A percentile compares a stretch with the other conserved stretches of the same genome.
Conservation (phyloP, 1,140 invertebrate genomes). For the Dufourea novaeangliae region DNA sequence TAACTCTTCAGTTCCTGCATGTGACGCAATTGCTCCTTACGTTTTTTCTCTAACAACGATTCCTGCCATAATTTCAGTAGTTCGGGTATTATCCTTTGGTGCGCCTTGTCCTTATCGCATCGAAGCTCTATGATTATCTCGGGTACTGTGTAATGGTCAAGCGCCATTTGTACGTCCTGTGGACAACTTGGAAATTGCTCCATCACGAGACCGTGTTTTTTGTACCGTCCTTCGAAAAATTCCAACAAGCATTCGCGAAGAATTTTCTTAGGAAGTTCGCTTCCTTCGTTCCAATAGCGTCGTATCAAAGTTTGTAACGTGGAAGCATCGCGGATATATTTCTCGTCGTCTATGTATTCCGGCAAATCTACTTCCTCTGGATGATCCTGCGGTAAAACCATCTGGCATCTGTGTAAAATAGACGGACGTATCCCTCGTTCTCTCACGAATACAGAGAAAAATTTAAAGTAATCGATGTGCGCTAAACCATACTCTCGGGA, state of each 20-base stretch:
- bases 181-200: constrained; percentile 82
- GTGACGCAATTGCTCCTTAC: constrained; percentile 64
- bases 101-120: constrained; percentile 68
- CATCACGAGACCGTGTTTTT: constrained; percentile 80
- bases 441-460: constrained; percentile 63
- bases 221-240: constrained; percentile 78
- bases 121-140: constrained; percentile 82
- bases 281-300: constrained; percentile 78
- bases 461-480: constrained; percentile 79
- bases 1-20: constrained; percentile 15
- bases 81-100: constrained; percentile 72
- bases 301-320: constrained; percentile 47
- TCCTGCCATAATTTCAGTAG: constrained; percentile 75
- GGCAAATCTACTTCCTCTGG: constrained; percentile 61
- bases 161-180: constrained; percentile 80
- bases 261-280: constrained; percentile 72
- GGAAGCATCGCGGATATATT: constrained; percentile 32
- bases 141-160: constrained; percentile 80
- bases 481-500: constrained; percentile 82
- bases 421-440: constrained; percentile 26
- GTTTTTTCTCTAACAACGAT: constrained; percentile 63
- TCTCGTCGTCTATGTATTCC: constrained; percentile 24
- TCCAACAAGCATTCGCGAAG: constrained; percentile 77
- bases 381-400: constrained; percentile 73
- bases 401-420: constrained; percentile 58